Evolutionary conservation across 2,888 invertebrate genomes (phyloP).

Genomic region (Azorinus chamasolen): DNA sequence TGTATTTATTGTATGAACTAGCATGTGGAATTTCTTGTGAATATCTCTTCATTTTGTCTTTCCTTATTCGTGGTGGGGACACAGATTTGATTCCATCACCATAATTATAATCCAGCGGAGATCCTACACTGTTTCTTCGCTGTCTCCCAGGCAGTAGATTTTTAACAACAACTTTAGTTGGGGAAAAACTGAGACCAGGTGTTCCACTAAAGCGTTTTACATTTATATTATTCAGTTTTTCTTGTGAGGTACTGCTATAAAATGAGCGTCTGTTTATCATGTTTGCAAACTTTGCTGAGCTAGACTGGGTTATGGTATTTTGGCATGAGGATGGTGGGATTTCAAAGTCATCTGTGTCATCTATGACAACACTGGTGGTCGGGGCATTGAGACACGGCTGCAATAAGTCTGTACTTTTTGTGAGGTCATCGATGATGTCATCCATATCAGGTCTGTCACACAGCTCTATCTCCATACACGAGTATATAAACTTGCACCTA

Average conservation of each 20-base stretch:
- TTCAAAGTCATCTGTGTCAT: conserved; percentile 89
- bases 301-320: conserved; percentile 71
- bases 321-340: conserved; percentile 77
- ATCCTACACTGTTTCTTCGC: conserved; percentile 67
- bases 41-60: conserved; percentile 66
- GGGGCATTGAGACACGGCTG: conserved; percentile 92
- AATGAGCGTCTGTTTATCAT: conserved; percentile 69
- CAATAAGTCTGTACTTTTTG: conserved; percentile 92
- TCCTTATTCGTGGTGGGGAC: conserved; percentile 42
- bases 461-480: conserved; percentile 92
- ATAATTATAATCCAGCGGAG: conserved; percentile 56
- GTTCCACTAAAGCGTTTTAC: conserved; percentile 66
- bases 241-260: conserved; percentile 68
- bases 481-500: conserved; percentile 92
- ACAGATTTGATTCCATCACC: conserved; percentile 32
- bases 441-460: conserved; percentile 92
- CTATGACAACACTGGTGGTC: conserved; percentile 91
- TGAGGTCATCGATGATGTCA: conserved; percentile 93
- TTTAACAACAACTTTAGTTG: conserved; percentile 62
- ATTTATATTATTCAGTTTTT: conserved; percentile 55
- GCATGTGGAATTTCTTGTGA: conserved; percentile 65
- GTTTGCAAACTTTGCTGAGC: conserved; percentile 59
- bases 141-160: conserved; percentile 69
- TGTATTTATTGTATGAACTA: conserved; percentile 61
- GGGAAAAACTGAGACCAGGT: conserved; percentile 50